Evolutionary conservation across 2,113 vertebrate species (phyloP), one percentile per base, ranked within the genome.

Genomic region (Ameiurus melas): DNA sequence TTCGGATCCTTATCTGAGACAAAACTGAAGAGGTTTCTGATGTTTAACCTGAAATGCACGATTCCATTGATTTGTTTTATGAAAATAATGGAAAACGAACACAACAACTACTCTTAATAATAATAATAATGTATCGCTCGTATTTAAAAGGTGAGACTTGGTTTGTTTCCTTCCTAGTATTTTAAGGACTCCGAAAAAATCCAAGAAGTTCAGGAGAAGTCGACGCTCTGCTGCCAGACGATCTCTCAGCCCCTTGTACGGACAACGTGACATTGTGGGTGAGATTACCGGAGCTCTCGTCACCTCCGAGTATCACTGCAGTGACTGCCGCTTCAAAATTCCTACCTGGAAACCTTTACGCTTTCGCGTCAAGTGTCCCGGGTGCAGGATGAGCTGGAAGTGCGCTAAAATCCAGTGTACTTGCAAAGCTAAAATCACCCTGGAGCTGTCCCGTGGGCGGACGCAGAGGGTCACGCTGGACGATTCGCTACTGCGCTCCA

Each of bases 401-500:
- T 89, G 87, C 57, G 51, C 20, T 55, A 85, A 57, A 20, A 7
- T 85, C 20, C 75, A n/a, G 25, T 81, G 57, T 68, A 51, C 25
- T 27, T 78, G 75, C 36, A 71, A 6, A 14, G 83, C 87, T 25
- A 53, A 60, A 39, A 79, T 89, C 33, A 81, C 75, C 27, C 68
- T 89, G 47, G 78, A 81, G 70, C 83, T 22, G 64, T 2, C 19
- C 8, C 4, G 20, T 68, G 51, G 75, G n/a, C 4, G 7, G 22
- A 36, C 17, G 10, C 64, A 58, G 33, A 33, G 36, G 27, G 36
- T 89, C 30, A 43, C 68, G 51, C 84, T 89, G 66, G 30, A 43
- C 17, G 64, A 89, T 33, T 19, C 51, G n/a, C 83, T 85, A 20
- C 64, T 89, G 87, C 83, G 79, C 75, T 81, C 83, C 27, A 78